Evolutionary conservation across 2,113 vertebrate species (phyloP).

Genomic region (Dasypus novemcinctus): DNA sequence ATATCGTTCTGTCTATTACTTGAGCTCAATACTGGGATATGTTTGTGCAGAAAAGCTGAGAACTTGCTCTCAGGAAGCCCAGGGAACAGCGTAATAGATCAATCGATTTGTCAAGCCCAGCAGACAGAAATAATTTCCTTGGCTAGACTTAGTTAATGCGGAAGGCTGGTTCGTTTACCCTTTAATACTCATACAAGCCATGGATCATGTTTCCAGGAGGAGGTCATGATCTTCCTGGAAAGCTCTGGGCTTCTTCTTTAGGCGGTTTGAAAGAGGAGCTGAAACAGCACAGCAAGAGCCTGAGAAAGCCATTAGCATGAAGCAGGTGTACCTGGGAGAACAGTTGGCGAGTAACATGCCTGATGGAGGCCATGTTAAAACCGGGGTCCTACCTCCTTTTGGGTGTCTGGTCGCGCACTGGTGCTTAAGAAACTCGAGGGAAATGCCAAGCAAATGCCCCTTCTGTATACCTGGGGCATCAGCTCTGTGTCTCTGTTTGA

Average conservation of each 20-base stretch:
- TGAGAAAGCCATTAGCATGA: not conserved
- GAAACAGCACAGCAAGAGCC: not conserved
- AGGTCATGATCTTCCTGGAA: not conserved
- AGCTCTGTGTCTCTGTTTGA: not conserved
- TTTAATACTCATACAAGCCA: conserved; percentile 56
- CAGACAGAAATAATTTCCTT: conserved; percentile 69
- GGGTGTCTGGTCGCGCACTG: not conserved
- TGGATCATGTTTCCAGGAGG: not conserved
- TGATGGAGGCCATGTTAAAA: not conserved
- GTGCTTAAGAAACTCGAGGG: not conserved
- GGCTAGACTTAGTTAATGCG: conserved; percentile 63
- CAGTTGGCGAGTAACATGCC: not conserved
- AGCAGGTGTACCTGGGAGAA: not conserved
- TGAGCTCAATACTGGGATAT: not conserved
- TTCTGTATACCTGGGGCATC: not conserved
- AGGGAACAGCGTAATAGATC: not conserved
- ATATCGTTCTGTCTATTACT: conserved; percentile 44
- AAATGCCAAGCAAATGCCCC: not conserved
- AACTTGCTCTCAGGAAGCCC: conserved; percentile 31
- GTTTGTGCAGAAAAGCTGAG: conserved; percentile 42
- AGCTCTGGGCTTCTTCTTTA: not conserved
- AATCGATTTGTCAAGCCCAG: conserved; percentile 70
- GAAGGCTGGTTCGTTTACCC: conserved; percentile 47
- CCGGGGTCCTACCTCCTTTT: not conserved
- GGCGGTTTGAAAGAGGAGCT: not conserved